Conservation (phyloP, 30 jellyfish, hydroid and myxozoan genomes). For the Aurelia coerulea region DNA sequence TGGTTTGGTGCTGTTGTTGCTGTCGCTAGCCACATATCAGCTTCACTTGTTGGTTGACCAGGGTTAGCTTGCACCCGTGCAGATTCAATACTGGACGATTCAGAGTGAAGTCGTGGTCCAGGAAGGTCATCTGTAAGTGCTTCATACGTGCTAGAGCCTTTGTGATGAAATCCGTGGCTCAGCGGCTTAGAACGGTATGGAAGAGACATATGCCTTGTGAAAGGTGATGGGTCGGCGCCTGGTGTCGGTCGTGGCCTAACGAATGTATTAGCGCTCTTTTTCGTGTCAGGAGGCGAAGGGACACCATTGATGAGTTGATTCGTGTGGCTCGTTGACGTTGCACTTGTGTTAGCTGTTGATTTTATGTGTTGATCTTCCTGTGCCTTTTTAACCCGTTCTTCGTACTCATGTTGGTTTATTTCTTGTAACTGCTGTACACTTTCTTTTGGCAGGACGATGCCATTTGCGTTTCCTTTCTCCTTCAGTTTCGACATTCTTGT, state of each 20-base stretch:
- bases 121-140: constrained; percentile 93
- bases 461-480: constrained; percentile 85
- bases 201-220: constrained; percentile 93
- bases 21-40: constrained; percentile 76
- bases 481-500: constrained; percentile 83
- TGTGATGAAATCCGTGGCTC: constrained; percentile 50
- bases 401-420: constrained; percentile 89
- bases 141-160: constrained; percentile 91
- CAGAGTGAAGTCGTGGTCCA: constrained; percentile 88
- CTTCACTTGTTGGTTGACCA: constrained; percentile 30
- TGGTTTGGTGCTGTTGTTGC: constrained; percentile 37
- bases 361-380: constrained; percentile 68
- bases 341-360: constrained; percentile 36
- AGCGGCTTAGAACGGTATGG: constrained; percentile 90
- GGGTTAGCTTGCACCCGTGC: constrained; percentile 24
- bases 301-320: constrained; percentile 48
- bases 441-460: constrained; percentile 95
- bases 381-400: constrained; percentile 83
- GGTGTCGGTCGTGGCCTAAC: constrained; percentile 95
- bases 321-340: constrained; percentile 23
- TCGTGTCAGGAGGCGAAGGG: constrained; percentile 64
- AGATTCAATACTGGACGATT: constrained; percentile 72
- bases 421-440: constrained; percentile 93
- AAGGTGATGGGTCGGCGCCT: constrained; percentile 78
- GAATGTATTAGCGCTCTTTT: constrained; percentile 70